Evolutionary conservation across 2,888 invertebrate species (phyloP).

Genomic region (Andrena hattorfiana): DNA sequence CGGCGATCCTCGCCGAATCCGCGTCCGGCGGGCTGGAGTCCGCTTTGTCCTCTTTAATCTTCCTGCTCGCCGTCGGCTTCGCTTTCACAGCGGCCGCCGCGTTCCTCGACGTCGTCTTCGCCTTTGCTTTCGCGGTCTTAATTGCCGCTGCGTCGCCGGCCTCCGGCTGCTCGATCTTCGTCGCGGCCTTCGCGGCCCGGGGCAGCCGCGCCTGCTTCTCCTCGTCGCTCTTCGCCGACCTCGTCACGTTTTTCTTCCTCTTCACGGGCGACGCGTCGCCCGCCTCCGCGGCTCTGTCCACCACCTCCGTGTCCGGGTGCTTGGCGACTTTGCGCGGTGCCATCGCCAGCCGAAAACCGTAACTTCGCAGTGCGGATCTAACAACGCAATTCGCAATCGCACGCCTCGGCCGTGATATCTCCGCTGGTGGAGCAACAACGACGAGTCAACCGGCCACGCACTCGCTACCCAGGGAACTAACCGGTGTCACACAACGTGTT

Average conservation of each 20-base stretch:
- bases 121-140: slow-evolving; percentile 38
- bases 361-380: not conserved
- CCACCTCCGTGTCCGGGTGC: slow-evolving; percentile 62
- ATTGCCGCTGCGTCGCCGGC: not conserved
- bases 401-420: not conserved
- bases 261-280: slow-evolving; percentile 67
- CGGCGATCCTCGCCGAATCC: not conserved
- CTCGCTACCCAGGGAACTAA: slow-evolving; percentile 27
- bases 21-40: slow-evolving; percentile 1
- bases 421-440: not conserved
- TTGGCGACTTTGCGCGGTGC: slow-evolving; percentile 70
- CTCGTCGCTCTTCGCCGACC: slow-evolving; percentile 27
- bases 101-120: slow-evolving; percentile 18
- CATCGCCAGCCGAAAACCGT: slow-evolving; percentile 38
- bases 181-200: slow-evolving; percentile 60
- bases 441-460: slow-evolving; percentile 8
- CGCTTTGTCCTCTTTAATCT: slow-evolving; percentile 33
- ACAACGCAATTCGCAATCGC: not conserved
- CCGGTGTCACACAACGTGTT: slow-evolving; percentile 46
- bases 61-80: slow-evolving; percentile 28
- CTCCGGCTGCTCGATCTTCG: slow-evolving; percentile 38
- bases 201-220: slow-evolving; percentile 51
- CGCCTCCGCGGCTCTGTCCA: slow-evolving; percentile 54
- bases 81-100: slow-evolving; percentile 40
- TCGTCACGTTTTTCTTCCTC: slow-evolving; percentile 50